Base-by-base conservation (phyloP, 2,797 vertebrate species). In the Coilia nasus region DNA sequence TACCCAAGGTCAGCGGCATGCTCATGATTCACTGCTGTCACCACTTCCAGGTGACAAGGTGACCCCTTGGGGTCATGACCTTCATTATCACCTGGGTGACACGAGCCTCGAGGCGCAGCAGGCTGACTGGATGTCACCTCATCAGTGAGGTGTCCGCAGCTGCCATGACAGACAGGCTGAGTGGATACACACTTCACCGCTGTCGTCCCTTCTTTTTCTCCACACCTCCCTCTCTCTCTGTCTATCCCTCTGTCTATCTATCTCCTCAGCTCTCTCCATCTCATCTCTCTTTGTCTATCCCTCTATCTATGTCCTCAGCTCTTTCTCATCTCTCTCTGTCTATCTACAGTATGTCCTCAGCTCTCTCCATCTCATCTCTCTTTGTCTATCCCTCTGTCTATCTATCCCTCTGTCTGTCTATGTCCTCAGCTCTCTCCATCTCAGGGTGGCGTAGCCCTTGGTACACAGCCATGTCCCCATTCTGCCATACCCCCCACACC, bases 401-500 rank as follows among this genome's bases (percentile, higher is more conserved):
- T 82, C 50, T 54, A 3, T 54, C 50, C 57, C 23, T 85, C 14
- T 0, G 62, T 41, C 83, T 71, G 2, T 44, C 35, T 78, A 11
- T 78, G 31, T 78, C 35, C 21, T 2, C 7, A 35, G 7, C 35
- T 41, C 71, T 19, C 35, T 78, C 46, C 46, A 75, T 82, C 82
- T 19, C 35, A 1, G 44, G 19, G 81, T 60, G 62, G 35, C 81
- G 44, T 67, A 81, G 86, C 88, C 91, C 81, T 83, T 88, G 86
- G 88, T 92, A 89, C 87, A 88, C 81, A 91, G 89, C 87, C n/a
- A 28, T 92, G 94, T 86, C 91, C 93, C 91, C 90, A 94, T 94
- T 95, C 93, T 94, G 93, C 93, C 93, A 94, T 87, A 89, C 92
- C 93, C 95, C 60, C 82, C 83, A 87, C 86, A 94, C 89, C 92